These are phyloP conservation scores for Scatophagus argus DNA, from an alignment of 2,113 vertebrate genomes.

Conservation along the genomic window DNA sequence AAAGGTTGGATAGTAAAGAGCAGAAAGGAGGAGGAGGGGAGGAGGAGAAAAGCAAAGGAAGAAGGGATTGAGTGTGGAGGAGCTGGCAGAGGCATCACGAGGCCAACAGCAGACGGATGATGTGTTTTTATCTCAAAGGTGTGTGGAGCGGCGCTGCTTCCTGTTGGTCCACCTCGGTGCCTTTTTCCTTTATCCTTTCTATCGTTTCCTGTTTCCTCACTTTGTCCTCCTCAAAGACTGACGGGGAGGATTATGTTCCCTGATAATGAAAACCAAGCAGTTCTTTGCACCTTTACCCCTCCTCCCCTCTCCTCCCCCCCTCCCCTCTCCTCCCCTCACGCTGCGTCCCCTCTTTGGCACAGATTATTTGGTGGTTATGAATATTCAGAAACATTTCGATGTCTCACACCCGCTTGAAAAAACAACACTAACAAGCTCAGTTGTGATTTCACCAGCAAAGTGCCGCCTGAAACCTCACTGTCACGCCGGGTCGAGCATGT, in stretches of 20 bases:
- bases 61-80: constrained; percentile 16
- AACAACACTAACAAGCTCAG: neutral
- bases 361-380: constrained; percentile 39
- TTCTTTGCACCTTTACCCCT: constrained; percentile 25
- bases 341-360: neutral
- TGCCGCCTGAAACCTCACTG: too few relatives aligned
- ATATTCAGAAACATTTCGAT: constrained; percentile 53
- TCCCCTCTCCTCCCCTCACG: neutral
- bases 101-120: constrained; percentile 41
- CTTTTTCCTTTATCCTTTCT: constrained; percentile 28
- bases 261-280: constrained; percentile 22
- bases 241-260: constrained; percentile 25
- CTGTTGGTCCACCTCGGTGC: neutral
- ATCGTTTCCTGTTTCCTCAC: neutral
- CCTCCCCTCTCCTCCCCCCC: neutral
- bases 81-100: constrained; percentile 31
- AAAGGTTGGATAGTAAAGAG: constrained; percentile 24
- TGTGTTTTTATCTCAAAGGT: constrained; percentile 37
- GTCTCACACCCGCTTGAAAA: neutral
- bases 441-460: too few relatives aligned
- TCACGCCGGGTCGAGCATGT: too few relatives aligned
- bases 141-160: neutral
- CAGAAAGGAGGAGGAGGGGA: constrained; percentile 12
- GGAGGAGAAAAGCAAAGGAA: neutral
- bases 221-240: constrained; percentile 12